Percentiles rank a stretch among this genome's conserved stretches.
phyloP scores from a whole-genome alignment of 1,140 invertebrate genomes.

The Hypothenemus hampei region DNA sequence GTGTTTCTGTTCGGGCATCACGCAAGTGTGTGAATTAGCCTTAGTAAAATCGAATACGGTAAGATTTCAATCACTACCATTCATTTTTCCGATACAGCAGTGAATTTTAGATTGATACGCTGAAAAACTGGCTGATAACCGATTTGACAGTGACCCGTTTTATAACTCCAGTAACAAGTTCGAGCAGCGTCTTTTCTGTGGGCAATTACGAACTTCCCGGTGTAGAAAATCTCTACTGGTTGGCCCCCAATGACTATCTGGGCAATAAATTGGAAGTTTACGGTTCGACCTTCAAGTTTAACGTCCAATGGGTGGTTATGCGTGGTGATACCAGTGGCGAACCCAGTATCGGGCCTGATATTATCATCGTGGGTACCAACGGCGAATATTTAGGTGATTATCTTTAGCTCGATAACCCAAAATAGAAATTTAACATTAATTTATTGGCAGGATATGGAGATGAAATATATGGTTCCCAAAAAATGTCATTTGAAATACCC shows the following conservation, averaged over 20 bases:
- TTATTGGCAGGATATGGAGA: slow-evolving; percentile 61
- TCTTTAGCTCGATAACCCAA: not conserved
- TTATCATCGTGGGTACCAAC: slow-evolving; percentile 66
- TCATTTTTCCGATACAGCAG: not conserved
- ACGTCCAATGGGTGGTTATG: slow-evolving; percentile 77
- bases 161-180: slow-evolving; percentile 51
- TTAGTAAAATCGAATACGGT: slow-evolving; percentile 56
- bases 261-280: slow-evolving; percentile 79
- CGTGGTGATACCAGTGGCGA: slow-evolving; percentile 84
- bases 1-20: slow-evolving; percentile 91
- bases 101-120: slow-evolving; percentile 49
- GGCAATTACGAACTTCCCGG: slow-evolving; percentile 62
- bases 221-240: slow-evolving; percentile 82
- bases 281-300: slow-evolving; percentile 73
- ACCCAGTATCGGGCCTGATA: slow-evolving; percentile 76
- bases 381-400: slow-evolving; percentile 41
- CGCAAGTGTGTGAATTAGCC: slow-evolving; percentile 62
- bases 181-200: slow-evolving; percentile 54
- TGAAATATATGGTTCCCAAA: slow-evolving; percentile 44
- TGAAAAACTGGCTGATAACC: slow-evolving; percentile 60
- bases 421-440: too few relatives aligned
- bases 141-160: slow-evolving; percentile 54
- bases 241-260: slow-evolving; percentile 68
- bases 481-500: slow-evolving; percentile 54
- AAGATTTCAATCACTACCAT: slow-evolving; percentile 32